Conservation (phyloP, 1,140 invertebrate species). For the Drosophila ironensis region DNA sequence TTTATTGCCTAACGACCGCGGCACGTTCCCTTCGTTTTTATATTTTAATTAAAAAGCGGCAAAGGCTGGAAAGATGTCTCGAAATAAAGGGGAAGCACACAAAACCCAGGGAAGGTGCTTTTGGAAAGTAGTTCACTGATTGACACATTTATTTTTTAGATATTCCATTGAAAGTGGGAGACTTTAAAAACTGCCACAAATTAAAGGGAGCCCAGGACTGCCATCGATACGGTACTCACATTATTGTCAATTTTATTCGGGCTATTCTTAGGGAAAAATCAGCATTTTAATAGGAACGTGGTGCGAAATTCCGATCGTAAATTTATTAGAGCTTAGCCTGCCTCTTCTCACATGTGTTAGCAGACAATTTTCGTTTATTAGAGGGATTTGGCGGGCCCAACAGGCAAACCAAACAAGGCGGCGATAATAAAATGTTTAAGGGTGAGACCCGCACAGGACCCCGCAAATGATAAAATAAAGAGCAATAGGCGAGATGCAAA, state of each 20-base stretch:
- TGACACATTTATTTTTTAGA: conserved; percentile 1
- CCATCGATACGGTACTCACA: too few species aligned
- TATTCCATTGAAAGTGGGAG: not conserved
- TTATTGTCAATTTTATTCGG: not conserved
- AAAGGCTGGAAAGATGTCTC: not conserved
- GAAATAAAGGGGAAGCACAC: not conserved
- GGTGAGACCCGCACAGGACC: conserved; percentile 1
- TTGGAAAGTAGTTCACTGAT: conserved; percentile 43
- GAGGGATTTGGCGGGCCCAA: conserved; percentile 51
- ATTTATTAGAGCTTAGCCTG: conserved; percentile 71
- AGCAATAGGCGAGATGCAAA: conserved; percentile 57
- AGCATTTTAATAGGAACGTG: conserved; percentile 60
- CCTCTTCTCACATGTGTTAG: conserved; percentile 57
- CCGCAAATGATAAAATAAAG: conserved; percentile 74
- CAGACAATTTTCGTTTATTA: conserved; percentile 72
- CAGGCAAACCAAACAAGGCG: not conserved
- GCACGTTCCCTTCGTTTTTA: conserved; percentile 68
- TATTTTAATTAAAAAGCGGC: conserved; percentile 78
- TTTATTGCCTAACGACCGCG: conserved; percentile 82
- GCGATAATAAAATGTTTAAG: conserved; percentile 54
- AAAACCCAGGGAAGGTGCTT: conserved; percentile 4
- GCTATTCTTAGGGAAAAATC: conserved; percentile 31
- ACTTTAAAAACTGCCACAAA: too few species aligned
- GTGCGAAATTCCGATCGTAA: conserved; percentile 60
- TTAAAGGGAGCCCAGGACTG: too few species aligned